Percentiles rank a stretch among this genome's conserved stretches.
Conservation (phyloP, 2,888 invertebrate genomes). For the Petrolisthes manimaculis region DNA sequence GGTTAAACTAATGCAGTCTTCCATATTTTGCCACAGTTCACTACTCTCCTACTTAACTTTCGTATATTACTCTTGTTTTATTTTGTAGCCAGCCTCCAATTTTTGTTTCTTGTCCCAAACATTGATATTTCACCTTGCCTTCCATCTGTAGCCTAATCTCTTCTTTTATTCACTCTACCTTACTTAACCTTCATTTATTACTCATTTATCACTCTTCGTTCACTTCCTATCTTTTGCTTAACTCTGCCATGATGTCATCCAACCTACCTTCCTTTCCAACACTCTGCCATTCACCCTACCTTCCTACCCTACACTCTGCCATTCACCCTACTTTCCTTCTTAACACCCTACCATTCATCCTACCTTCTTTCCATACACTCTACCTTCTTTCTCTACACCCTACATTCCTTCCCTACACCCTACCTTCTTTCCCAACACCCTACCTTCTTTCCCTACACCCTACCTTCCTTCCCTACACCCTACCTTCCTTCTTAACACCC, state of each 20-base stretch:
- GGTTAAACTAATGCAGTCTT: background rate
- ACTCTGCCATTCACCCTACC: background rate
- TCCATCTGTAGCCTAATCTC: conserved; percentile 7
- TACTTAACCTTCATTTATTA: background rate
- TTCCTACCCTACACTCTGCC: no score
- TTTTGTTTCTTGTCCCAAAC: background rate
- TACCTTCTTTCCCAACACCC: background rate
- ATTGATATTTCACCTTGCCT: no score
- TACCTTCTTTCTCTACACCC: background rate
- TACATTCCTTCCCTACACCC: background rate
- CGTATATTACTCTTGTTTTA: background rate
- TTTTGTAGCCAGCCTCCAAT: background rate
- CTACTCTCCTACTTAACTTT: background rate
- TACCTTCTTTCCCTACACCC: background rate
- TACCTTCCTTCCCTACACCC: background rate
- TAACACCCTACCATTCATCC: no score
- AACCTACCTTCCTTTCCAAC: background rate
- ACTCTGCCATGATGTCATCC: no score
- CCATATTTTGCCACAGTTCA: background rate
- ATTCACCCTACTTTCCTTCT: no score
- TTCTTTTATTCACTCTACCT: conserved; percentile 9
- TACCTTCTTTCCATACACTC: background rate
- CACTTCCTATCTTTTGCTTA: background rate
- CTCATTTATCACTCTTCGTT: background rate
- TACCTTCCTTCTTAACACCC: background rate